phyloP scores from a whole-genome alignment of 23 tunicate species.

The Trididemnum clinides region DNA sequence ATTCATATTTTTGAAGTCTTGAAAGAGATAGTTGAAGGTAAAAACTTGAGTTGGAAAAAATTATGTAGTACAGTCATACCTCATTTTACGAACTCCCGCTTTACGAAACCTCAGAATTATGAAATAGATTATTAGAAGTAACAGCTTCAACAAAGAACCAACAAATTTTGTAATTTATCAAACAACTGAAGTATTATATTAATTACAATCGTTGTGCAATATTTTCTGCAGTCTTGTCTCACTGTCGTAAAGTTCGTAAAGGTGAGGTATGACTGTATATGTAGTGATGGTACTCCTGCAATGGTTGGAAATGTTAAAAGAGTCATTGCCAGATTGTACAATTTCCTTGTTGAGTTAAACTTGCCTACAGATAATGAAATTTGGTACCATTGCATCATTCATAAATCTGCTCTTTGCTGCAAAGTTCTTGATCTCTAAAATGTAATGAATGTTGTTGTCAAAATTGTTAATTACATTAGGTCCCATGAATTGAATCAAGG shows the following conservation, averaged over 20 bases:
- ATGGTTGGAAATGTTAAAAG: constrained; percentile 16
- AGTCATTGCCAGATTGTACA: not conserved
- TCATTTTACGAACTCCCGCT: too few relatives aligned
- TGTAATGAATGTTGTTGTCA: not conserved
- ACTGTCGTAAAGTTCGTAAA: too few relatives aligned
- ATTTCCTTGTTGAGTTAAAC: not conserved
- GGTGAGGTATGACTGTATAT: too few relatives aligned
- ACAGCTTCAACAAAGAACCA: too few relatives aligned
- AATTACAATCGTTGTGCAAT: too few relatives aligned
- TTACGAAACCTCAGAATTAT: too few relatives aligned
- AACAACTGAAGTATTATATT: too few relatives aligned
- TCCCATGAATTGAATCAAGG: not conserved
- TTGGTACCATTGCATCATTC: constrained; percentile 16
- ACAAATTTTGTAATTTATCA: too few relatives aligned
- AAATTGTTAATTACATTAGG: not conserved
- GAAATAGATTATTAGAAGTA: too few relatives aligned
- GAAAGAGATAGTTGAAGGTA: not conserved
- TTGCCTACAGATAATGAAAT: not conserved
- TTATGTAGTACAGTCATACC: too few relatives aligned
- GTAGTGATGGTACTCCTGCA: not conserved
- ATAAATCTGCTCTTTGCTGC: not conserved
- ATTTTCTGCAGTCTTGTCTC: too few relatives aligned
- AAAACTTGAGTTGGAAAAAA: not conserved
- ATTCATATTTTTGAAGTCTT: not conserved
- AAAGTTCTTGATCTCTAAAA: too few relatives aligned